phyloP scores from a whole-genome alignment of 2,113 vertebrate species.

The Ictidomys tridecemlineatus region DNA sequence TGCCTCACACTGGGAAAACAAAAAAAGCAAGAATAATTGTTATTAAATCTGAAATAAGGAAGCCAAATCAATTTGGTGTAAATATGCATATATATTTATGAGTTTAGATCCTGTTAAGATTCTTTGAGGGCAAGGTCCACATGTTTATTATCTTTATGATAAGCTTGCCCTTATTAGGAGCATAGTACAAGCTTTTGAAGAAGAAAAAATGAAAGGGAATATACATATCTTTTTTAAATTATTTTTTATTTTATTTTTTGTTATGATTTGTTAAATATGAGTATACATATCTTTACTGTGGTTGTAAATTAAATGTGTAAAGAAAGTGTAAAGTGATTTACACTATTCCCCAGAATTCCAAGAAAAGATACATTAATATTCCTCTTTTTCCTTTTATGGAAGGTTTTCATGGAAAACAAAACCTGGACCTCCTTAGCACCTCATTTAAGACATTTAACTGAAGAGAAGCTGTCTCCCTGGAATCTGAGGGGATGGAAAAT shows the following conservation, averaged over 20 bases:
- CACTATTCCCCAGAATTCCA: not conserved
- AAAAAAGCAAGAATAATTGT: not conserved
- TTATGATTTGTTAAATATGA: too few relatives aligned
- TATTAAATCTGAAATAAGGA: not conserved
- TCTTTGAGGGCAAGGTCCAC: not conserved
- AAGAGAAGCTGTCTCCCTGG: not conserved
- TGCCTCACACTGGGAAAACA: not conserved
- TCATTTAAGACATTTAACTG: not conserved
- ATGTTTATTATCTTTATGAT: not conserved
- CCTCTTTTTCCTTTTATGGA: not conserved
- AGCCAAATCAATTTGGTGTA: not conserved
- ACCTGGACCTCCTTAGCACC: not conserved
- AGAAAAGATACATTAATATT: not conserved
- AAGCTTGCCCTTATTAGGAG: not conserved
- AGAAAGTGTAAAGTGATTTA: not conserved
- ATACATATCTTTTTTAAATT: not conserved
- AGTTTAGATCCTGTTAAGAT: not conserved
- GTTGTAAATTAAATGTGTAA: not conserved
- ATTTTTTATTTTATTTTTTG: too few relatives aligned
- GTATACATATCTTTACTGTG: not conserved
- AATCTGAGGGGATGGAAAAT: not conserved
- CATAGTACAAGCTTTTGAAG: not conserved
- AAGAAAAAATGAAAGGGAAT: not conserved
- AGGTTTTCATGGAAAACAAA: not conserved
- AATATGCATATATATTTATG: not conserved